Evolutionary conservation across 92 coral and sea anemone species (phyloP).

Genomic region (Bergia sp.): DNA sequence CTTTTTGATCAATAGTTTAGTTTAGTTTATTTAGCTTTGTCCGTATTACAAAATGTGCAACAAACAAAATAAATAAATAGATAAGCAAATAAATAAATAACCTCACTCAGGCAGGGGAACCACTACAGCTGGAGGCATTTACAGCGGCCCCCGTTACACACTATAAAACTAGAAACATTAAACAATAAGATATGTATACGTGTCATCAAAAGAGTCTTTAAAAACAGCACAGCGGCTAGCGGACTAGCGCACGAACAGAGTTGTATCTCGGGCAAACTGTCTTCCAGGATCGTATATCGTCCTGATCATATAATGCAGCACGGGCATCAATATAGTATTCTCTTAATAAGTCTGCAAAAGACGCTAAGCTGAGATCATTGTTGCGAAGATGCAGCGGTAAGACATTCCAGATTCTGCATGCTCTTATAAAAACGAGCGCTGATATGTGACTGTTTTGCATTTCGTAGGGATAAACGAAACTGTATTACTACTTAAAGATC

Average conservation of each 20-base stretch:
- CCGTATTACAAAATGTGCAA: too few species aligned
- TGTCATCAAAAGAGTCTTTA: too few species aligned
- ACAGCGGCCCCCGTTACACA: too few species aligned
- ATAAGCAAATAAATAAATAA: too few species aligned
- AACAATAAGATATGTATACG: too few species aligned
- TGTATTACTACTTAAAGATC: neutral
- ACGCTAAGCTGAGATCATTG: conserved; percentile 35
- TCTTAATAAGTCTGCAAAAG: conserved; percentile 24
- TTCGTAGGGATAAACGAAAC: conserved; percentile 47
- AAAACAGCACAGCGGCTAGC: neutral
- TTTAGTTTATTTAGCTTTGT: too few species aligned
- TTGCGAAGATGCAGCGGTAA: conserved; percentile 21
- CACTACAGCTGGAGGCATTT: too few species aligned
- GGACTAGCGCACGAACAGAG: conserved; percentile 18
- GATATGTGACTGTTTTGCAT: conserved; percentile 52
- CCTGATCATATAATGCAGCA: conserved; percentile 7
- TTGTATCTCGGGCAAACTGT: conserved; percentile 19
- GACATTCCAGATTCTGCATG: conserved; percentile 23
- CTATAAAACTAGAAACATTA: too few species aligned
- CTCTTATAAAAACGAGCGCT: conserved; percentile 44
- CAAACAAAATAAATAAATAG: too few species aligned
- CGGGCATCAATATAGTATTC: conserved; percentile 26
- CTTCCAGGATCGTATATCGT: conserved; percentile 21
- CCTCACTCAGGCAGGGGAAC: too few species aligned
- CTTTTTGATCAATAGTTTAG: too few species aligned